Base-by-base conservation (phyloP, 2,888 invertebrate species). In the Allygus modestus region DNA sequence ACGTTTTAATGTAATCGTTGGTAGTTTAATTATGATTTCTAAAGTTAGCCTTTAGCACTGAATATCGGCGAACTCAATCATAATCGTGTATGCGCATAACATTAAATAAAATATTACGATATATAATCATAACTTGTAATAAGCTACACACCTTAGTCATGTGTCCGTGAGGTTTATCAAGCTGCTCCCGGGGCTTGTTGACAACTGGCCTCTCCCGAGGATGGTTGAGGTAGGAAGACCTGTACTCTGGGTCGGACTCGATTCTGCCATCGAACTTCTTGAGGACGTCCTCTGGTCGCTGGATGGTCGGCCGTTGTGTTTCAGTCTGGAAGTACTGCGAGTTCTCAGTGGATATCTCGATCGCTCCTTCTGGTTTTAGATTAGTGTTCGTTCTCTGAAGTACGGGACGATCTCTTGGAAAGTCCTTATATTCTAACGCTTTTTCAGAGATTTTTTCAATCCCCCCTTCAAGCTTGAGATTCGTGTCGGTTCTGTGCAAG, bases 361-460 rank as follows among this genome's bases (percentile, higher is more conserved):
- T 83, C 17, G 83, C 85, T 84, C 20, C 87, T 85, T 87, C 86
- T 1, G 86, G 84, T 69, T 86, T 86, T 33, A 87, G 79, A 79
- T 85, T 83, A 15, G 86, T 85, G 51, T 85, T 81, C n/a, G 83
- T 84, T n/a, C 87, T 75, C 12, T 86, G 82, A 0, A 86, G 77
- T 15, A 84, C 58, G 0, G 86, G 86, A 9, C 87, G 31, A 15
- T 84, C 81, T 23, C 86, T 85, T 4, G 86, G 87, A 61, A 86
- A 87, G 65, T 87, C 86, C 26, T 51, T 82, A 23, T 84, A 87
- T 54, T 85, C 82, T 0, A 85, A 75, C 0, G 43, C 43, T 2
- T 51, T 46, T 79, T 87, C 87, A 4, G 87, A 86, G 5, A 82
- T 81, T 82, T 79, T 86, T 51, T 61, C 82, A n/a, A 86, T 73